These are phyloP conservation scores for Pandemis cinnamomeana DNA, from an alignment of 2,888 invertebrate species.

Conservation along the genomic window DNA sequence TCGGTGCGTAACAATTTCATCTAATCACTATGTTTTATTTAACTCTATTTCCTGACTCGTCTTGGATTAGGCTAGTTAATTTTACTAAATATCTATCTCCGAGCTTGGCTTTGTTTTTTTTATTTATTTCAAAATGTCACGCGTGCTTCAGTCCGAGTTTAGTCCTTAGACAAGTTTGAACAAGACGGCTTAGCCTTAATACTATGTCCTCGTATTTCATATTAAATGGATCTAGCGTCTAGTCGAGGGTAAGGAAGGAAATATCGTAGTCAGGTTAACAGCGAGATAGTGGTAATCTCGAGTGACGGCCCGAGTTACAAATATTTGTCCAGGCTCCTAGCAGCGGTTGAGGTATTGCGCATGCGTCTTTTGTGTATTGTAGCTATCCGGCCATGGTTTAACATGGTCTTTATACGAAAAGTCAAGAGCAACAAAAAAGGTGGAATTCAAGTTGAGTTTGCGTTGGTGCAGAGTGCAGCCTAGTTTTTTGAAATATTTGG, in stretches of 20 bases:
- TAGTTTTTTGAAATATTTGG: too few species aligned
- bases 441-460: too few species aligned
- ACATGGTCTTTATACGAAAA: not conserved
- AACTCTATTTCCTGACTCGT: too few species aligned
- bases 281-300: slow-evolving; percentile 40
- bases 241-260: slow-evolving; percentile 27
- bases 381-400: slow-evolving; percentile 14
- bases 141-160: too few species aligned
- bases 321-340: slow-evolving; percentile 35
- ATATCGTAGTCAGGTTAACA: slow-evolving; percentile 37
- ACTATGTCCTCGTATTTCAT: not conserved
- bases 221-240: not conserved
- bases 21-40: too few species aligned
- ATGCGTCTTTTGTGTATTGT: slow-evolving; percentile 25
- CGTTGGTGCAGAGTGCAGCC: too few species aligned
- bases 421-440: not conserved
- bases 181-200: not conserved
- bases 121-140: too few species aligned
- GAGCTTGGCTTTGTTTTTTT: too few species aligned
- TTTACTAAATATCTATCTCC: too few species aligned
- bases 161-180: not conserved
- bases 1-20: too few species aligned
- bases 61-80: too few species aligned
- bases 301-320: slow-evolving; percentile 39
- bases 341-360: slow-evolving; percentile 23